Evolutionary conservation across 2,797 vertebrate species (phyloP).

Genomic region (Micrastur ruficollis): DNA sequence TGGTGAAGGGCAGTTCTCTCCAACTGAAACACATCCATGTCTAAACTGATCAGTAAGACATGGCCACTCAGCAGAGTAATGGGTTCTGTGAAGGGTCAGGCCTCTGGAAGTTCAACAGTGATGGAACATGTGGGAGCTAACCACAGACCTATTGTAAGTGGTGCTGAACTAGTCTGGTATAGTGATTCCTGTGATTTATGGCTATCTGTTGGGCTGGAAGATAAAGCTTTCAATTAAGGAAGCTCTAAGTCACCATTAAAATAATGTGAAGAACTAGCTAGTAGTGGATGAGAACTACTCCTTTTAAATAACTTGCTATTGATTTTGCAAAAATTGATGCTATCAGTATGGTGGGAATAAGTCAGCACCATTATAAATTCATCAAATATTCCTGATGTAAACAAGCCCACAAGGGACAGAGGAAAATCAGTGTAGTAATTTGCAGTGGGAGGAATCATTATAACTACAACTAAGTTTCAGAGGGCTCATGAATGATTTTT

Average conservation of each 20-base stretch:
- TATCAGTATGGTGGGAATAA: constrained; percentile 16
- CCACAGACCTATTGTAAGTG: neutral
- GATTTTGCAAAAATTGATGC: constrained; percentile 38
- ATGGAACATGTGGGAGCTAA: neutral
- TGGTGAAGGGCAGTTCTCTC: neutral
- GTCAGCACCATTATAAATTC: constrained; percentile 26
- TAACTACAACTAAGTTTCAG: neutral
- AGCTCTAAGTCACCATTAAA: constrained; percentile 19
- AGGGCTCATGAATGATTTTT: constrained; percentile 36
- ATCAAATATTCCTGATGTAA: constrained; percentile 24
- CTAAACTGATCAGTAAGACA: neutral
- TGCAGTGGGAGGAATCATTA: neutral
- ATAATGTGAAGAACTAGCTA: neutral
- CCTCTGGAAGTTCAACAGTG: neutral
- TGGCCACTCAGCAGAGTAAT: neutral
- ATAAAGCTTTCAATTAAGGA: constrained; percentile 4
- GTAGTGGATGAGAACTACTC: neutral
- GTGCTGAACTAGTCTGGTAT: neutral
- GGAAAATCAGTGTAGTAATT: neutral
- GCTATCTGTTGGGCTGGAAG: neutral
- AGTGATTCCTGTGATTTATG: neutral
- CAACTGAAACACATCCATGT: neutral
- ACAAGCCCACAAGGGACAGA: constrained; percentile 4
- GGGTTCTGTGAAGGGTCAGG: neutral
- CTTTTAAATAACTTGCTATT: constrained; percentile 42